Conservation (phyloP, 2,797 vertebrate species). For the Mus minutoides region DNA sequence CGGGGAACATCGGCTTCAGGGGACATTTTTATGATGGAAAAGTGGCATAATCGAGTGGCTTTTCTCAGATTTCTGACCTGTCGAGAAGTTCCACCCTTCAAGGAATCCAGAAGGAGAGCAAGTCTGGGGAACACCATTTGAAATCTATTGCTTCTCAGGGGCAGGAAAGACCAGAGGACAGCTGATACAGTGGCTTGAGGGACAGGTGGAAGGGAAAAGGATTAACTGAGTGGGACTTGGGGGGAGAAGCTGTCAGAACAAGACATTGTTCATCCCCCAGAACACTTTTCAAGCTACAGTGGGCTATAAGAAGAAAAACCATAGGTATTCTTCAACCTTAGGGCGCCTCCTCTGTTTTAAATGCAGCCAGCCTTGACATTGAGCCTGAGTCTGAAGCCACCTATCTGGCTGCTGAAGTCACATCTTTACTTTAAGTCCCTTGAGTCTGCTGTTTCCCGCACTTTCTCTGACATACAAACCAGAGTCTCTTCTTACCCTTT, state of each 20-base stretch:
- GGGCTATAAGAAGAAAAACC: neutral
- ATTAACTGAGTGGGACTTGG: fast-evolving
- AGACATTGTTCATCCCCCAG: neutral
- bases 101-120: neutral
- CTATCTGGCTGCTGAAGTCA: neutral
- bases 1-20: no score
- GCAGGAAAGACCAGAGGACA: neutral
- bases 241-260: neutral
- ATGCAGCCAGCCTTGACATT: neutral
- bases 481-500: neutral
- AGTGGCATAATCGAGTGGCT: neutral
- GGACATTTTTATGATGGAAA: neutral
- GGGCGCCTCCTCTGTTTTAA: neutral
- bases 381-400: neutral
- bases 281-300: neutral
- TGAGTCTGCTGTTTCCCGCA: neutral
- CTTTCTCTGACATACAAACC: neutral
- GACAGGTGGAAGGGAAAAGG: neutral
- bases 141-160: neutral
- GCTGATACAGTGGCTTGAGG: neutral
- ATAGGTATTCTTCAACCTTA: neutral
- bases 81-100: neutral
- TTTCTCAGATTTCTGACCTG: neutral
- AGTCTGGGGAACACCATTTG: neutral
- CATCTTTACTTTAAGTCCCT: neutral